Evolutionary conservation across 2,888 invertebrate genomes (phyloP), one percentile per base, ranked within the genome.

Genomic region (Spisula solida): DNA sequence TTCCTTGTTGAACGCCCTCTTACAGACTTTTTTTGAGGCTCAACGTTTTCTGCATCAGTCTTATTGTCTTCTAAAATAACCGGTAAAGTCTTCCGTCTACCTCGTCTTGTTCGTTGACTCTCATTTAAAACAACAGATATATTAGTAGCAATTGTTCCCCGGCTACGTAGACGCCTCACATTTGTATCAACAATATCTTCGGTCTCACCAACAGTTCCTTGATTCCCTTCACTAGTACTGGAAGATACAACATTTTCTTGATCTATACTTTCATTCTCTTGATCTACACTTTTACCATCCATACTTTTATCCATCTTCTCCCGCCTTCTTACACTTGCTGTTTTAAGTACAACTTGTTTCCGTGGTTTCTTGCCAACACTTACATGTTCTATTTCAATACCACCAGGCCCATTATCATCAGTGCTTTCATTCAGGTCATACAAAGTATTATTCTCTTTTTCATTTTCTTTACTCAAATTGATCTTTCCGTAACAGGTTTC

Each of bases 161-260:
- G 14, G 25, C 75, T 75, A 2, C 75, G 29, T 12, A 31, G 75
- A 75, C 18, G 31, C 34, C 75, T 31, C 10, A 31, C 25, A 20
- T 75, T 29, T 0, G 29, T 18, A 83, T 75, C 83, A 51, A 8
- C 14, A 34, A 20, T 18, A 12, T 75, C 83, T 31, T 75, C 83
- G 34, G 56, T 20, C 25, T 84, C 56, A 81, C 70, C 70, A n/a
- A 75, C 34, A 14, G 31, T 16, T 31, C 16, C 16, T 55, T 78
- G 25, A 34, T 34, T 34, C 18, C 41, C 20, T 25, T 79, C 85
- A 60, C 82, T 79, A 56, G 88, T 85, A 34, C 85, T 88, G 10
- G 88, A 88, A 60, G 88, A 85, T 1, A 88, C 82, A n/a, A 85
- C 80, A 60, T 85, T 85, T 20, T 85, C 88, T 60, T 88, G 88